Evolutionary conservation across 2,113 vertebrate species (phyloP).

Genomic region (Pangasianodon hypophthalmus): DNA sequence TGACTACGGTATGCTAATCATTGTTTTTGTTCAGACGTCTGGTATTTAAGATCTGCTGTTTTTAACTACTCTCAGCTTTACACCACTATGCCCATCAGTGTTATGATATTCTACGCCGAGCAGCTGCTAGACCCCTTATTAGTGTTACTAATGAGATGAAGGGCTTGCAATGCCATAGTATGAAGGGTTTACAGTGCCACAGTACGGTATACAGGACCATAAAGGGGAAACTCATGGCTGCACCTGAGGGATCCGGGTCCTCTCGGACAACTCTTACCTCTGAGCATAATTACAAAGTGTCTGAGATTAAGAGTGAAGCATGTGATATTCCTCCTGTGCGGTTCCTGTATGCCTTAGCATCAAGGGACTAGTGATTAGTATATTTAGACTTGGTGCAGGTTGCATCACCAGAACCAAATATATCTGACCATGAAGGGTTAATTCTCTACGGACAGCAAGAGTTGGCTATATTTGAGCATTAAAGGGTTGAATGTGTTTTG

Average conservation of each 20-base stretch:
- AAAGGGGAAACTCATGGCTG: constrained; percentile 6
- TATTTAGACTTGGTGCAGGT: not conserved
- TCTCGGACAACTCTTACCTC: not conserved
- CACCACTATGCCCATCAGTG: not conserved
- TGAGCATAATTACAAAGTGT: not conserved
- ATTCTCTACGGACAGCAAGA: not conserved
- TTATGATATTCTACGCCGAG: constrained; percentile 32
- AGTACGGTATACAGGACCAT: constrained; percentile 16
- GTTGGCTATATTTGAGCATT: not conserved
- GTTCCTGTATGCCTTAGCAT: not conserved
- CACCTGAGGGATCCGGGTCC: not conserved
- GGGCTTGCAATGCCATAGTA: constrained; percentile 4
- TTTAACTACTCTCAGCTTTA: constrained; percentile 14
- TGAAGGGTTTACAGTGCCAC: not conserved
- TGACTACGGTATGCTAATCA: constrained; percentile 3
- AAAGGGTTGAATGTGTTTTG: not conserved
- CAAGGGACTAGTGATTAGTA: not conserved
- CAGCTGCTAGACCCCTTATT: constrained; percentile 21
- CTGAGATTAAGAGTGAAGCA: not conserved
- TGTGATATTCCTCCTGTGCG: not conserved
- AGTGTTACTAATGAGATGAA: not conserved
- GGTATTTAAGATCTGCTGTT: constrained; percentile 18
- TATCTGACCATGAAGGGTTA: not conserved
- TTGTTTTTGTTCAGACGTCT: not conserved
- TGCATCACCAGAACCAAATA: no score